Base-by-base conservation (phyloP, 1,140 invertebrate species). In the Teleopsis dalmanni region DNA sequence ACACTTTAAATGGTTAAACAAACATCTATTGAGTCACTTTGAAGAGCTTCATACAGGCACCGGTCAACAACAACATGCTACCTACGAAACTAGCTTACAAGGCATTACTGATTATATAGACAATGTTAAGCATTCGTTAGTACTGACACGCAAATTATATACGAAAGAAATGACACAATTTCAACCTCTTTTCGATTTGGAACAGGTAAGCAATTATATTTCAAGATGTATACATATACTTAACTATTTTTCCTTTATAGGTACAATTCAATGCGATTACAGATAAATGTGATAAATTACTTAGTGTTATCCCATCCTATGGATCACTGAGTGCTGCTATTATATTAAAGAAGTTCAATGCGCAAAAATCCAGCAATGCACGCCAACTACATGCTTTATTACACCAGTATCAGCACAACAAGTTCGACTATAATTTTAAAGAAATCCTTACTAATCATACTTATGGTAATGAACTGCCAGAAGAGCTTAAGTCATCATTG, bases 1-100 rank as follows among this genome's bases (percentile, higher is more conserved):
- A 21, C 68, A 71, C 37, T 71, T 64, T 36, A 62, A 65, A 25
- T 71, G 68, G 68, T 18, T 71, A 23, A 47, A 60, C 11, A 71
- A 71, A 38, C 54, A 69, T 26, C 36, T 70, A 7, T 13, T 70
- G 0, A n/a, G n/a, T n/a, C n/a, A n/a, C n/a, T n/a, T n/a, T n/a
- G n/a, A n/a, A n/a, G n/a, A n/a, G n/a, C n/a, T n/a, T n/a, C n/a
- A n/a, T n/a, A n/a, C n/a, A n/a, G n/a, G n/a, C n/a, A n/a, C n/a
- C n/a, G n/a, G n/a, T n/a, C n/a, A 50, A 0, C 23, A 44, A 7
- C 8, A 34, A 2, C 47, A 51, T 43, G n/a, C 27, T 2, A n/a
- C 42, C 2, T 45, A 58, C 8, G 18, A 42, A 1, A 21, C 16
- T 14, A 51, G 47, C 16, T 8, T 50, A 3, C 11, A 54, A 13